Evolutionary conservation across 2,113 vertebrate species (phyloP).

Genomic region (Eretmodus cyanostictus): DNA sequence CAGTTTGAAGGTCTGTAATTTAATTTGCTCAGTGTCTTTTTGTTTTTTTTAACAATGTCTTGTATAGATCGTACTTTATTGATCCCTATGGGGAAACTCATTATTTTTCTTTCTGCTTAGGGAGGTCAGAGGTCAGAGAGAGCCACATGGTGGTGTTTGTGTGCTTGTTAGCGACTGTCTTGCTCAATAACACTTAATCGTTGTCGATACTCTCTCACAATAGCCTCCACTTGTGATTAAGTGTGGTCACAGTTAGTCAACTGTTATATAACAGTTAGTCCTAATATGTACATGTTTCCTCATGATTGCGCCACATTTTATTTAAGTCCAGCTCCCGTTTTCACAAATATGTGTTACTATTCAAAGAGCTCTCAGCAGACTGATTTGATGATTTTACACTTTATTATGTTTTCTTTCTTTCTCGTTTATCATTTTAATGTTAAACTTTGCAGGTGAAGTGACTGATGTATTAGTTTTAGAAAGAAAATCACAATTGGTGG

Average conservation of each 20-base stretch:
- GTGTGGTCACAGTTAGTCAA: neutral
- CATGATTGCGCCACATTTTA: neutral
- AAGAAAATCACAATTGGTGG: neutral
- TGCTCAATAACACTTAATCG: slow-evolving; percentile 9
- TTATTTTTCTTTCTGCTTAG: neutral
- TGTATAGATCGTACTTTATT: neutral
- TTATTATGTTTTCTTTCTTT: neutral
- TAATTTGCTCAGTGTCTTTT: neutral
- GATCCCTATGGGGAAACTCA: neutral
- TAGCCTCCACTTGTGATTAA: neutral
- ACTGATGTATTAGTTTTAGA: neutral
- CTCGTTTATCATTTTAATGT: neutral
- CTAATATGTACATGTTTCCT: neutral
- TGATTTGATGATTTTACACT: neutral
- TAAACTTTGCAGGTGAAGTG: neutral
- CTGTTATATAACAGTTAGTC: neutral
- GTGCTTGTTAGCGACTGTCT: neutral
- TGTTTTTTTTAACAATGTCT: neutral
- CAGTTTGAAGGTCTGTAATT: slow-evolving; percentile 8
- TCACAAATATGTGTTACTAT: neutral
- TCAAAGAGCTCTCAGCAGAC: neutral
- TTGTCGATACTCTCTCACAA: neutral
- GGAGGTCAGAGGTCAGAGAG: slow-evolving; percentile 25
- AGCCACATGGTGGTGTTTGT: neutral
- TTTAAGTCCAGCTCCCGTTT: neutral